Evolutionary conservation across 1,140 invertebrate genomes (phyloP).

Genomic region (Lucilia sericata): DNA sequence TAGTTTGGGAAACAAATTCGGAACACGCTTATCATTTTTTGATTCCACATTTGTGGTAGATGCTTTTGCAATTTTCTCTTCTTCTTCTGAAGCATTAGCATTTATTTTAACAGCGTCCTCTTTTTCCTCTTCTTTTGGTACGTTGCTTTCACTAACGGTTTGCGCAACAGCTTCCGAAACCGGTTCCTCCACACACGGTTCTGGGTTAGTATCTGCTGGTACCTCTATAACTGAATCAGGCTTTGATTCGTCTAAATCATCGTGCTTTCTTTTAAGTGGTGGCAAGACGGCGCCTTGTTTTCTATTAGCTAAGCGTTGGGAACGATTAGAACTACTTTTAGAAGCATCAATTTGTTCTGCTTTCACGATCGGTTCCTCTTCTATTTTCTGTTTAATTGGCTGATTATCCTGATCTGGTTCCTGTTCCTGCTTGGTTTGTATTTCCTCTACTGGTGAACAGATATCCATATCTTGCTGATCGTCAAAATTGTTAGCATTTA

Average conservation of each 20-base stretch:
- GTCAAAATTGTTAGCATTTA: background rate
- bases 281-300: constrained; percentile 43
- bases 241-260: constrained; percentile 49
- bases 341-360: background rate
- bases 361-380: background rate
- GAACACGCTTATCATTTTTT: constrained; percentile 40
- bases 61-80: background rate
- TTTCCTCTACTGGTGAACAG: constrained; percentile 8
- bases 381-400: background rate
- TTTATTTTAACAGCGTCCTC: constrained; percentile 45
- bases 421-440: constrained; percentile 6
- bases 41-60: background rate
- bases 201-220: background rate
- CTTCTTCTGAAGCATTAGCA: background rate
- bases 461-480: constrained; percentile 19
- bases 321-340: constrained; percentile 49
- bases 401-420: background rate
- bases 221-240: background rate
- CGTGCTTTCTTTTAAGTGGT: constrained; percentile 62
- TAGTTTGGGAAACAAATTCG: constrained; percentile 41
- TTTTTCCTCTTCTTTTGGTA: constrained; percentile 40
- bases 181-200: background rate
- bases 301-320: constrained; percentile 59
- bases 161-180: background rate
- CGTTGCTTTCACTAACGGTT: constrained; percentile 9